phyloP scores from a whole-genome alignment of 2,888 invertebrate species.

The Dicyrtomina minuta region DNA sequence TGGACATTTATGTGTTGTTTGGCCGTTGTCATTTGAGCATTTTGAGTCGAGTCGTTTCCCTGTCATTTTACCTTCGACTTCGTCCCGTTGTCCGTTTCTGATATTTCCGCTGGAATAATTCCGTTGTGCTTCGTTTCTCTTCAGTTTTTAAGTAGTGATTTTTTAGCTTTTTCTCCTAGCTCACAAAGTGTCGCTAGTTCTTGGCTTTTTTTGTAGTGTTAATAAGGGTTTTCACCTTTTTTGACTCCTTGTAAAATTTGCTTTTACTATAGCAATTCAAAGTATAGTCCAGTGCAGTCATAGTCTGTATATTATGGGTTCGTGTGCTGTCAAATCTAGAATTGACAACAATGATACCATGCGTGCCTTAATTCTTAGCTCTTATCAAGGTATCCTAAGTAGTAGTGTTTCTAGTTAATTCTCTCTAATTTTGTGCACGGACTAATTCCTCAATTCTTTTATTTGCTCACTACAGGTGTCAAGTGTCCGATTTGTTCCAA shows the following conservation, averaged over 20 bases:
- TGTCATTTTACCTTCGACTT: too few species aligned
- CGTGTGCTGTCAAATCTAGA: slow-evolving; percentile 48
- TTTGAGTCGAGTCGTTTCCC: background rate
- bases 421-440: slow-evolving; percentile 5
- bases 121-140: background rate
- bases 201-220: too few species aligned
- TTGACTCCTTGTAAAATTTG: too few species aligned
- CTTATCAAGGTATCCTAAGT: slow-evolving; percentile 30
- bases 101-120: slow-evolving; percentile 1
- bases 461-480: slow-evolving; percentile 71
- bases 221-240: too few species aligned
- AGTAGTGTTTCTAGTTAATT: background rate
- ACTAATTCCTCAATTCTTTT: slow-evolving; percentile 18
- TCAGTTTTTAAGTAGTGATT: background rate
- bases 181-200: too few species aligned
- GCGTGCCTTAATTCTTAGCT: slow-evolving; percentile 31
- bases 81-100: background rate
- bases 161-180: background rate
- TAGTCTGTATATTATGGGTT: slow-evolving; percentile 38
- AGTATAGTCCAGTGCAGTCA: too few species aligned
- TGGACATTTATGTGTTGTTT: slow-evolving; percentile 12
- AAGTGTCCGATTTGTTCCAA: slow-evolving; percentile 99
- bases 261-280: too few species aligned
- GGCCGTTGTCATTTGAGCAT: background rate
- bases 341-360: slow-evolving; percentile 32